These are phyloP conservation scores for Porphyrio hochstetteri DNA, from an alignment of 2,113 vertebrate species.

Conservation along the genomic window DNA sequence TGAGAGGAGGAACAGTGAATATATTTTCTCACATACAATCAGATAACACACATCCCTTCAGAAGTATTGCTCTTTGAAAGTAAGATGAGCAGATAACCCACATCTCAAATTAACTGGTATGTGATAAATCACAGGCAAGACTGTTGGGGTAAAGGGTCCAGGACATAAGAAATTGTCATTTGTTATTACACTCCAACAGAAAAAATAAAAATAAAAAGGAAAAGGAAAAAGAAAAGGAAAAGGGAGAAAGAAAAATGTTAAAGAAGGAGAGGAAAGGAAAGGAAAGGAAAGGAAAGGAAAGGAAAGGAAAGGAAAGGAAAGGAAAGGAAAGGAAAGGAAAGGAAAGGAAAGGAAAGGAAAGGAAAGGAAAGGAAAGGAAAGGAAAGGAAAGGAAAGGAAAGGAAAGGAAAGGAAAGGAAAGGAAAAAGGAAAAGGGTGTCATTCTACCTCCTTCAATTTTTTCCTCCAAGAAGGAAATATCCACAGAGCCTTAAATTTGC, in stretches of 20 bases:
- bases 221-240: rapidly evolving
- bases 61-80: background rate
- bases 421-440: too few relatives aligned
- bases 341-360: background rate
- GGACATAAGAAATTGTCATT: background rate
- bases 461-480: background rate
- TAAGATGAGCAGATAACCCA: background rate
- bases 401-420: too few relatives aligned
- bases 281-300: too few relatives aligned
- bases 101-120: background rate
- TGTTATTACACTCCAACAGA: too few relatives aligned
- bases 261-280: too few relatives aligned
- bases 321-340: too few relatives aligned
- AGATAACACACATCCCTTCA: background rate
- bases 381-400: too few relatives aligned
- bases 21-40: background rate
- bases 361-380: rapidly evolving
- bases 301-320: too few relatives aligned
- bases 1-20: background rate
- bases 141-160: background rate
- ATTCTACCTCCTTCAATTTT: background rate
- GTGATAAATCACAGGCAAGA: background rate
- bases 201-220: rapidly evolving
- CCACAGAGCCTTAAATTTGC: background rate
- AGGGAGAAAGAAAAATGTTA: rapidly evolving